Percentiles rank a stretch among this genome's conserved stretches.
Conservation (phyloP, 2,797 vertebrate species). For the Podargus strigoides region DNA sequence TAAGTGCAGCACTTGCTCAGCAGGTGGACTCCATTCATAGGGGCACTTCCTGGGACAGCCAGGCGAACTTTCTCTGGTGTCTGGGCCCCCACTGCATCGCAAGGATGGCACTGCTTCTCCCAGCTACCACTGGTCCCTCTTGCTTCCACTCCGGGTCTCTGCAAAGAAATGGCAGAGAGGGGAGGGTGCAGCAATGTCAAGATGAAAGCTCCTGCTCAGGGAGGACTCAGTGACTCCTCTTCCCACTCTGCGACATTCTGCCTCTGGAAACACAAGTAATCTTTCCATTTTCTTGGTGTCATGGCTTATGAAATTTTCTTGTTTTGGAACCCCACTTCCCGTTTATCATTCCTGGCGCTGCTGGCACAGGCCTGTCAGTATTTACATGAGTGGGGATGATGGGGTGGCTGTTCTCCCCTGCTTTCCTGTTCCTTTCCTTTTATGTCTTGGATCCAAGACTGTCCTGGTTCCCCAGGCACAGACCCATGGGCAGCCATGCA, state of each 20-base stretch:
- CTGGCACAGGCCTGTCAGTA: background rate
- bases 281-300: background rate
- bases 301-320: background rate
- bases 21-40: rapidly evolving
- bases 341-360: rapidly evolving
- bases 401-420: background rate
- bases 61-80: background rate
- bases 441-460: background rate
- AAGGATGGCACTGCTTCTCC: background rate
- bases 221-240: background rate
- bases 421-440: background rate
- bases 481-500: no score
- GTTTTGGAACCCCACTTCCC: background rate
- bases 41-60: no score
- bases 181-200: background rate
- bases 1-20: rapidly evolving
- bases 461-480: no score
- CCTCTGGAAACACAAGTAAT: background rate
- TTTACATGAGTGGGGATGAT: rapidly evolving
- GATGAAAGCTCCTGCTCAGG: background rate
- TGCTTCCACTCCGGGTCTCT: background rate
- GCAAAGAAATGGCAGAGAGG: background rate
- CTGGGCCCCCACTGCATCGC: background rate
- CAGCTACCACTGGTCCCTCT: background rate
- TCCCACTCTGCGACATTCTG: background rate